Conservation (phyloP, 2,888 invertebrate species). For the Aphodius granarius region DNA sequence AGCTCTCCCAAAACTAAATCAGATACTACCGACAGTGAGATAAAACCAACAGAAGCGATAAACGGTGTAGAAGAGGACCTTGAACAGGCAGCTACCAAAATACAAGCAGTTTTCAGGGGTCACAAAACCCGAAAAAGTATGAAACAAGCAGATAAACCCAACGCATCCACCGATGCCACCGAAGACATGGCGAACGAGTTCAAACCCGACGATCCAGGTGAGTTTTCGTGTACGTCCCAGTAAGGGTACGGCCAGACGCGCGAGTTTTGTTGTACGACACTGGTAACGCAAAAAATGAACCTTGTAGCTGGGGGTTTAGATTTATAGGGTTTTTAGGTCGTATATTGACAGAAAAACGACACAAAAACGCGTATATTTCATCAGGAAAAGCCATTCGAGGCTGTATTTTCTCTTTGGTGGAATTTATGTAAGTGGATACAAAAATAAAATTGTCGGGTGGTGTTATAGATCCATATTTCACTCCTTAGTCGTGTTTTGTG, state of each 20-base stretch:
- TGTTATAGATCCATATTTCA: no score
- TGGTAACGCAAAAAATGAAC: no score
- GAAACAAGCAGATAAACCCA: conserved; percentile 62
- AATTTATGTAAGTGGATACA: no score
- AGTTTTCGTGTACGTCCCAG: conserved; percentile 32
- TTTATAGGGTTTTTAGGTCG: no score
- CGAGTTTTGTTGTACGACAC: no score
- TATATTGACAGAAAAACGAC: no score
- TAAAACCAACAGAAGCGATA: conserved; percentile 13
- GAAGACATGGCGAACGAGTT: conserved; percentile 79
- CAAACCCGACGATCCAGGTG: conserved; percentile 79
- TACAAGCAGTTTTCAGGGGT: conserved; percentile 86
- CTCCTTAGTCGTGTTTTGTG: no score
- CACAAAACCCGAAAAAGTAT: conserved; percentile 77
- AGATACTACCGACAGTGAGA: neutral
- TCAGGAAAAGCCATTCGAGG: no score
- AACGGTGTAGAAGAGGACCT: conserved; percentile 46
- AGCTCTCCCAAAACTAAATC: neutral
- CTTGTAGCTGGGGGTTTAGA: no score
- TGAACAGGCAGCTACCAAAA: conserved; percentile 79
- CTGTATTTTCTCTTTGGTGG: no score
- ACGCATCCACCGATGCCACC: conserved; percentile 52
- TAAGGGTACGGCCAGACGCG: neutral
- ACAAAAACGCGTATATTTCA: no score
- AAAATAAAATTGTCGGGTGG: no score